Base-by-base conservation (phyloP, 2,888 invertebrate species). In the Electrophaes corylata region DNA sequence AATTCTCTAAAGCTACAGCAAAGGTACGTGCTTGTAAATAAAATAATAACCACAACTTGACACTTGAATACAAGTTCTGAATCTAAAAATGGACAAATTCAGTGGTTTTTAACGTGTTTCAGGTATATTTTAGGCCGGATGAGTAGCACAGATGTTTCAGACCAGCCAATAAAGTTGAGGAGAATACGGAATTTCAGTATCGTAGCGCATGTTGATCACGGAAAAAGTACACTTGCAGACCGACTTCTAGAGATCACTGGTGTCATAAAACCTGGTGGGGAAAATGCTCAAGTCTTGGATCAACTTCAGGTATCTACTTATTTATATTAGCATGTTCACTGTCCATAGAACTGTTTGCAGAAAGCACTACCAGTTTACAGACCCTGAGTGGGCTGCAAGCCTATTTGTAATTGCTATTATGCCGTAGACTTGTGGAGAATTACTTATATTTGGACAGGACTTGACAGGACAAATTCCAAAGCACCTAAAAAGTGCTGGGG, bases 191-290 rank as follows among this genome's bases (percentile, higher is more conserved):
- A 99, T 83, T 98, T 99, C 78, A 96, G 98, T 84, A 99, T 99
- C 73, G 98, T 99, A 63, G 99, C 99, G n/a, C 99, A 99, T 88
- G 97, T 99, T 1, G 99, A 99, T 84, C 99, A 99, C 92, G 99
- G 99, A 0, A 99, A 99, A 91, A 98, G 98, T 83, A 99, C 99
- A 0, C 88, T 99, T 57, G 98, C 99, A 0, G 99, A 99, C 83
- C 93, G 99, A 54, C 84, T 99, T n/a, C 85, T 99, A 11, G 99
- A 99, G 93, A 86, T 96, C 52, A 98, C 98, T 14, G 98, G 98
- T 66, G 95, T 95, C 0, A 94, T 96, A 54, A 93, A 94, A 74
- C 89, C 90, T 0, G 94, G 95, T 23, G 89, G 91, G 3, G 95
- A 94, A 23, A 92, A 93, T 67, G 92, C 93, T 51, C 96, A 96